These are phyloP conservation scores for Ectemnius continuus DNA, from an alignment of 2,888 invertebrate species.

Conservation along the genomic window DNA sequence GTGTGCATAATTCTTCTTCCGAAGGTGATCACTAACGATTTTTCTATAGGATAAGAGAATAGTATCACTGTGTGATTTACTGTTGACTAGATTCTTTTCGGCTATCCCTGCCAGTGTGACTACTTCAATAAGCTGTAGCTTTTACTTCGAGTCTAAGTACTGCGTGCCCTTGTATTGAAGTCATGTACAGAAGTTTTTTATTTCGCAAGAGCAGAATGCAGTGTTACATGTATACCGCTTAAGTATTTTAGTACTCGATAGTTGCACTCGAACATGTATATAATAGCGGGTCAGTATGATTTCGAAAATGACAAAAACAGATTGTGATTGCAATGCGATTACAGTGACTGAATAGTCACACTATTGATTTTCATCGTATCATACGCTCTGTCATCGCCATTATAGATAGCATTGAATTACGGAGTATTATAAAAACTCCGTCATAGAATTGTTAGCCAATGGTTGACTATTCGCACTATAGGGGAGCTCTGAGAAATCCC, in stretches of 20 bases:
- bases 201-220: slow-evolving; percentile 18
- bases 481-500: slow-evolving; percentile 15
- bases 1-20: slow-evolving; percentile 22
- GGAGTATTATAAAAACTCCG: slow-evolving; percentile 14
- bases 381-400: slow-evolving; percentile 17
- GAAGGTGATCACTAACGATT: slow-evolving; percentile 3
- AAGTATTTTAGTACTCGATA: slow-evolving; percentile 35
- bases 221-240: slow-evolving; percentile 25
- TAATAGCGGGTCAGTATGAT: slow-evolving; percentile 17
- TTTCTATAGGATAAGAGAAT: neutral
- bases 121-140: slow-evolving; percentile 22
- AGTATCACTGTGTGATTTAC: slow-evolving; percentile 13
- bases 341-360: neutral
- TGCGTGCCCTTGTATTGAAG: slow-evolving; percentile 23
- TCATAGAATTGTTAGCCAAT: slow-evolving; percentile 24
- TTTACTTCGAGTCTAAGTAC: slow-evolving; percentile 15
- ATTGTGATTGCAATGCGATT: slow-evolving; percentile 4
- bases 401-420: slow-evolving; percentile 20
- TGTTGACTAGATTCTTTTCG: slow-evolving; percentile 11
- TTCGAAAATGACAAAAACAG: slow-evolving; percentile 21
- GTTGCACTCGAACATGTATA: slow-evolving; percentile 27
- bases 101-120: slow-evolving; percentile 23
- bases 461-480: slow-evolving; percentile 26
- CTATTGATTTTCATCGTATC: slow-evolving; percentile 11
- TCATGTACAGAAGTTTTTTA: slow-evolving; percentile 45